Conservation (phyloP, 2,888 invertebrate species). For the Nephrotoma appendiculata region DNA sequence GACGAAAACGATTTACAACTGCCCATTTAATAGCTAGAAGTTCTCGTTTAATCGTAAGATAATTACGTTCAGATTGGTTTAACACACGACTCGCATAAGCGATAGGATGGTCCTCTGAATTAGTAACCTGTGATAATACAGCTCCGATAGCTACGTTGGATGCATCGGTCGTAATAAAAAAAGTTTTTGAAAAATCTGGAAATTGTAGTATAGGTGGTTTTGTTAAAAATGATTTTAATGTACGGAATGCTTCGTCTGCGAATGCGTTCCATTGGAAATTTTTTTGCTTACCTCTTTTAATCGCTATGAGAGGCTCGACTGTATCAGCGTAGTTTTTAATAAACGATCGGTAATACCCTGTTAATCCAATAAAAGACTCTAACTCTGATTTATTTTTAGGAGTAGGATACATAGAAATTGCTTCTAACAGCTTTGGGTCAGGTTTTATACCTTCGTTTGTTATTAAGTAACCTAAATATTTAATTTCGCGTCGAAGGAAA, state of each 20-base stretch:
- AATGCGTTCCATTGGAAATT: neutral
- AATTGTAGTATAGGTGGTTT: neutral
- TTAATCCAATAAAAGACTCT: neutral
- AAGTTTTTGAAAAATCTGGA: neutral
- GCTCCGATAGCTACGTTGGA: neutral
- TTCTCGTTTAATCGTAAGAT: neutral
- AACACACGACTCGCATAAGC: neutral
- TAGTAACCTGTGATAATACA: conserved; percentile 1
- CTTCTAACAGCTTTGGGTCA: neutral
- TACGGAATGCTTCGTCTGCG: neutral
- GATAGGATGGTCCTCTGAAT: neutral
- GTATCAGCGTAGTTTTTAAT: neutral
- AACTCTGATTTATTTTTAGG: neutral
- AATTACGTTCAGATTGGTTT: neutral
- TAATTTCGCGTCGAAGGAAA: neutral
- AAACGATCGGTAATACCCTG: neutral
- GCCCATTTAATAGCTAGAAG: neutral
- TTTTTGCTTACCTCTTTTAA: neutral
- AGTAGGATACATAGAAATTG: neutral
- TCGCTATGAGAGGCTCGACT: neutral
- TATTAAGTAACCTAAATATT: neutral
- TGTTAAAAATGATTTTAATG: neutral
- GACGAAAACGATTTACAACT: neutral
- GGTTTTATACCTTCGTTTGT: neutral
- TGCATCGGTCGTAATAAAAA: neutral